phyloP scores from a whole-genome alignment of 1,140 invertebrate genomes.

The Apis laboriosa region DNA sequence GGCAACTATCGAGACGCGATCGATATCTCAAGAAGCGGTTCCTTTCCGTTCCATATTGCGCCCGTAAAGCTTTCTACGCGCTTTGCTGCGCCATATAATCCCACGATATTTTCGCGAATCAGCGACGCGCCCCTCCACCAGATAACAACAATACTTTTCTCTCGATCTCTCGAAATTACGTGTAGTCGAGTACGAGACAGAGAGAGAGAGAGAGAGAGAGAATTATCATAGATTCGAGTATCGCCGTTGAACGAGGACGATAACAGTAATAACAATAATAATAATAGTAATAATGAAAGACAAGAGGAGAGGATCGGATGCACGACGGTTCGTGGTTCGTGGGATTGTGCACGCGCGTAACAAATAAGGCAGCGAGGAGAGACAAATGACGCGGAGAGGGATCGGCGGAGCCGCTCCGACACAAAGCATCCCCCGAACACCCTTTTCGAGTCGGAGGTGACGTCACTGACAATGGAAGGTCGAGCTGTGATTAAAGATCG shows the following conservation, averaged over 20 bases:
- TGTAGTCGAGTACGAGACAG: too few species aligned
- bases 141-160: too few species aligned
- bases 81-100: constrained; percentile 15
- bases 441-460: constrained; percentile 75
- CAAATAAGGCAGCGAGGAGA: constrained; percentile 72
- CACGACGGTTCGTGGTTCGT: accelerated
- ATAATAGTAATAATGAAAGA: too few species aligned
- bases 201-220: too few species aligned
- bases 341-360: constrained; percentile 51
- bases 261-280: too few species aligned
- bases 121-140: neutral
- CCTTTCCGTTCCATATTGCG: constrained; percentile 25
- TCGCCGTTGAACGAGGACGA: too few species aligned
- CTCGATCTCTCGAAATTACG: too few species aligned
- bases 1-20: constrained; percentile 9
- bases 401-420: constrained; percentile 67
- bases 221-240: too few species aligned
- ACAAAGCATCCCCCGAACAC: constrained; percentile 76
- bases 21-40: neutral
- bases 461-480: constrained; percentile 80
- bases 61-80: neutral
- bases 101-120: constrained; percentile 15
- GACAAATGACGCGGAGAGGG: constrained; percentile 77
- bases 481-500: constrained; percentile 80
- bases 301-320: neutral